Conservation (phyloP, 2,888 invertebrate species). For the Leptopilina syphax region DNA sequence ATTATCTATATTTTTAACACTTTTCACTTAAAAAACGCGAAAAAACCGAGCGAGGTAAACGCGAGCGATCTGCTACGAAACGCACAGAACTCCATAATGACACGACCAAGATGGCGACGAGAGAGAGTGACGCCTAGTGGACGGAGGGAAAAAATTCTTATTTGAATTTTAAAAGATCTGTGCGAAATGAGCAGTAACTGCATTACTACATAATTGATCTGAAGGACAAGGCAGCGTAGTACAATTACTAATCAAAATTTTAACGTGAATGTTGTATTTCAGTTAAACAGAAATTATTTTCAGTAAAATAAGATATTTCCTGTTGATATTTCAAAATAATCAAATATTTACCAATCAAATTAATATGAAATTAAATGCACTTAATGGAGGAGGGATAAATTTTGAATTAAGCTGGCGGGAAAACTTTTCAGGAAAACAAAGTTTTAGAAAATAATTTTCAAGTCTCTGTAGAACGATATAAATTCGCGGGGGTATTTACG, state of each 20-base stretch:
- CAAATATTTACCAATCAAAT: not conserved
- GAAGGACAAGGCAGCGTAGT: not conserved
- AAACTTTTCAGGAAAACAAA: slow-evolving; percentile 44
- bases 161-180: too few relatives aligned
- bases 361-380: not conserved
- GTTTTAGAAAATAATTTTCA: slow-evolving; percentile 55
- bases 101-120: too few relatives aligned
- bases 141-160: too few relatives aligned
- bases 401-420: slow-evolving; percentile 42
- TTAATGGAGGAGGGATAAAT: slow-evolving; percentile 31
- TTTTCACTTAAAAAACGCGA: too few relatives aligned
- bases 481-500: slow-evolving; percentile 54
- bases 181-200: too few relatives aligned
- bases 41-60: too few relatives aligned
- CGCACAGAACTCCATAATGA: too few relatives aligned
- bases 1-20: too few relatives aligned
- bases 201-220: too few relatives aligned
- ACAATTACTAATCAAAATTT: too few relatives aligned
- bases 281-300: not conserved
- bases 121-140: too few relatives aligned
- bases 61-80: too few relatives aligned
- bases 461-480: slow-evolving; percentile 50
- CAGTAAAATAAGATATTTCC: not conserved
- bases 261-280: not conserved
- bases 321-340: not conserved